Percentiles rank a stretch among this genome's conserved stretches.
These are phyloP conservation scores for Muntiacus reevesi DNA, from an alignment of 2,113 vertebrate species.

Conservation along the genomic window DNA sequence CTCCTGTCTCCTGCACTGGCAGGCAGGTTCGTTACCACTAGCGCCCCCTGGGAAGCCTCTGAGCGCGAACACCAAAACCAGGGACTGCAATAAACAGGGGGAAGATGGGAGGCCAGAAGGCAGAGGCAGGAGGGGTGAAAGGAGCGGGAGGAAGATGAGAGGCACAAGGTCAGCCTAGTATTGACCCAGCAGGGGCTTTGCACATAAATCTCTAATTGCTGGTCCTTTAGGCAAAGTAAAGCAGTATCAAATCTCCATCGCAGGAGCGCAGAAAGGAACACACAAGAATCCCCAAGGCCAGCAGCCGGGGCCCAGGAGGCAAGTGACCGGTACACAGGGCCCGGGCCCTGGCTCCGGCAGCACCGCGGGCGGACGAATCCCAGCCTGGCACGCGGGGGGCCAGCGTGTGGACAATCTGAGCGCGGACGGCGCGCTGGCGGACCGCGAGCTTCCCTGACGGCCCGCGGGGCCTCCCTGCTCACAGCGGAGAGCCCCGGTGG, in stretches of 20 bases:
- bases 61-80: not conserved
- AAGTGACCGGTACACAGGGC: too few species aligned
- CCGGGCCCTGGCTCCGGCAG: not conserved
- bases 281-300: not conserved
- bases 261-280: not conserved
- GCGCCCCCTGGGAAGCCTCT: not conserved
- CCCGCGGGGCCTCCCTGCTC: not conserved
- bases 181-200: not conserved
- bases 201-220: not conserved
- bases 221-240: not conserved
- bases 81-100: too few species aligned
- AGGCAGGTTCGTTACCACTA: not conserved
- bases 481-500: fast-evolving
- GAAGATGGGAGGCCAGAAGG: not conserved
- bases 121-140: too few species aligned
- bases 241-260: not conserved
- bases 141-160: too few species aligned
- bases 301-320: fast-evolving
- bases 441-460: fast-evolving
- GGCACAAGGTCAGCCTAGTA: too few species aligned
- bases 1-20: not conserved
- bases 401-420: fast-evolving
- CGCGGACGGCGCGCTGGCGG: not conserved
- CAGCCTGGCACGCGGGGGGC: not conserved
- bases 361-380: fast-evolving